Conservation (phyloP, 2,888 invertebrate genomes). For the Adelphocoris suturalis region DNA sequence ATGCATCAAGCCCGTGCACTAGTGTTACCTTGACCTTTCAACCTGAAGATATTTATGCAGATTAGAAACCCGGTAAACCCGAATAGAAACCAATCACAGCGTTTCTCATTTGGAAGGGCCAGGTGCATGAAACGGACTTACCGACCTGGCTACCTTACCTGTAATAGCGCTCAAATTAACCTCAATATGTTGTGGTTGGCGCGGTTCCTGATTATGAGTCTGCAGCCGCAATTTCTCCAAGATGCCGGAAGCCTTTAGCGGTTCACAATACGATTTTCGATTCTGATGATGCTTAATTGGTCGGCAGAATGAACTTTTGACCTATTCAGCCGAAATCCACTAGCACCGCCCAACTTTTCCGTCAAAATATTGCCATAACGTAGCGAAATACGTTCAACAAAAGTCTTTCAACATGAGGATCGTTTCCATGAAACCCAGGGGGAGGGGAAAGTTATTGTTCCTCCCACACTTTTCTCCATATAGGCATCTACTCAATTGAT, state of each 20-base stretch:
- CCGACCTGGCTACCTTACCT: neutral
- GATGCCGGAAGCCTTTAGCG: slow-evolving; percentile 36
- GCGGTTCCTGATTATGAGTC: slow-evolving; percentile 16
- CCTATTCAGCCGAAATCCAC: neutral
- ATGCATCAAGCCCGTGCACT: neutral
- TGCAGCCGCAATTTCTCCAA: slow-evolving; percentile 10
- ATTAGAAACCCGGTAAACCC: slow-evolving; percentile 1
- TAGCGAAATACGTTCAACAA: too few species aligned
- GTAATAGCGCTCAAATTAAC: slow-evolving; percentile 25
- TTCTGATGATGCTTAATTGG: neutral
- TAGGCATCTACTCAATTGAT: neutral
- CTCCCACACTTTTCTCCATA: neutral
- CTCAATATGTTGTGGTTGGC: neutral
- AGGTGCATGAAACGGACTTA: neutral
- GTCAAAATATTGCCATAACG: too few species aligned
- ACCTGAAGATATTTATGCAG: neutral
- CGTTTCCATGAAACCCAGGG: too few species aligned
- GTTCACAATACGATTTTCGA: slow-evolving; percentile 26
- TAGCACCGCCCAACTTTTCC: too few species aligned
- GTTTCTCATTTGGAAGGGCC: slow-evolving; percentile 1
- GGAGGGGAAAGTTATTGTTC: neutral
- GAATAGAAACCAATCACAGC: neutral
- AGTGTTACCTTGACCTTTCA: neutral
- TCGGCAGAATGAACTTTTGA: neutral
- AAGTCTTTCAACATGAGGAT: too few species aligned